Evolutionary conservation across 2,797 vertebrate genomes (phyloP).

Genomic region (Mormyrus hasselquistii): DNA sequence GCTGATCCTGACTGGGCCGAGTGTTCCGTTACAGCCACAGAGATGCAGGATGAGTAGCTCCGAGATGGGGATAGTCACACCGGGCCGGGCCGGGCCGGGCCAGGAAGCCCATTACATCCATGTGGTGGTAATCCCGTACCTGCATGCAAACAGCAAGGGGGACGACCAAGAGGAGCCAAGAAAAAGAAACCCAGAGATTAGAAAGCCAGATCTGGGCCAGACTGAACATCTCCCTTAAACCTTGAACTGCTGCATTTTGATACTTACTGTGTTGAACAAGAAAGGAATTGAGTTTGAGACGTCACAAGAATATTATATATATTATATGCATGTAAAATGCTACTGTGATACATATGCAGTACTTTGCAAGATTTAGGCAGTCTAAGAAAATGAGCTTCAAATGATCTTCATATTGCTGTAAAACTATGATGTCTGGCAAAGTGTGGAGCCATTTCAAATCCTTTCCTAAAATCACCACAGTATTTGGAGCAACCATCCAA

Average conservation of each 20-base stretch:
- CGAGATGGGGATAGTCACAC: too few species aligned
- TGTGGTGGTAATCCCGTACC: background rate
- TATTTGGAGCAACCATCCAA: background rate
- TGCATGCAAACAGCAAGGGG: background rate
- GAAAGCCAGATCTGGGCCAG: background rate
- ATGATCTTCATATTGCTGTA: background rate
- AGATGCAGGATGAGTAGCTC: too few species aligned
- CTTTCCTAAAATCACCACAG: background rate
- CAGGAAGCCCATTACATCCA: background rate
- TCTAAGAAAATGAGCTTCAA: background rate
- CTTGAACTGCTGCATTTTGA: background rate
- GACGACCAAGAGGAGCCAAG: background rate
- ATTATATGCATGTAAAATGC: background rate
- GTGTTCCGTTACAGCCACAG: too few species aligned
- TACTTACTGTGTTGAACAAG: background rate
- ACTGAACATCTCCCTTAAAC: background rate
- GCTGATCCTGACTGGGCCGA: too few species aligned
- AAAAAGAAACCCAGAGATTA: background rate
- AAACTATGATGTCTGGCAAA: background rate
- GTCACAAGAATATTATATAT: background rate
- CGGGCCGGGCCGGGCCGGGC: too few species aligned
- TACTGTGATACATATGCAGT: background rate
- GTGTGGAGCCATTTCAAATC: background rate
- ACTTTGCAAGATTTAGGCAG: background rate
- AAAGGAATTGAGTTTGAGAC: background rate